These are phyloP conservation scores for Pseudorhombus dupliciocellatus DNA, from an alignment of 2,113 vertebrate species.

Conservation along the genomic window DNA sequence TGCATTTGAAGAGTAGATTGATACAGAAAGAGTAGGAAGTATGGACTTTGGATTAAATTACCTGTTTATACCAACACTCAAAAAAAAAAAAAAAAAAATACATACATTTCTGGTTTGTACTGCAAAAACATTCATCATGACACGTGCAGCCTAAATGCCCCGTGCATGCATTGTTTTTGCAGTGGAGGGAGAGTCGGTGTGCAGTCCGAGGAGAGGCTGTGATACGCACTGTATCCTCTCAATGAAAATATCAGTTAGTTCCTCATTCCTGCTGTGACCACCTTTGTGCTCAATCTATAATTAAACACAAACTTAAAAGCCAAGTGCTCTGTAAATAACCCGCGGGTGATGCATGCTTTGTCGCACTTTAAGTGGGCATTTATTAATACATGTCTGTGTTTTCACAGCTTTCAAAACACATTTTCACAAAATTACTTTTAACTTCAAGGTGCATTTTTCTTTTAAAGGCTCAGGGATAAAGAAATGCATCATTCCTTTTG, in stretches of 20 bases:
- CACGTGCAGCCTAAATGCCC: no score
- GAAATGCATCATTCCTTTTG: constrained; percentile 50
- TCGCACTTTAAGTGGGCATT: constrained; percentile 66
- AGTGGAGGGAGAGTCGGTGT: constrained; percentile 1
- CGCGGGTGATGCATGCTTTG: constrained; percentile 59
- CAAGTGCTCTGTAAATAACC: constrained; percentile 67
- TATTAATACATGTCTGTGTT: constrained; percentile 67
- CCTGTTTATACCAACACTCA: no score
- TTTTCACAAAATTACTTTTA: constrained; percentile 52
- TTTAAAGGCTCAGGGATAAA: constrained; percentile 55
- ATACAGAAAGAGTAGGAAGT: no score
- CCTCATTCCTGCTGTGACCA: constrained; percentile 30
- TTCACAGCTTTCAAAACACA: constrained; percentile 60
- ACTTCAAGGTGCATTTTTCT: constrained; percentile 56
- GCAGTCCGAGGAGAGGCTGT: not conserved
- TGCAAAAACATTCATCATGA: no score
- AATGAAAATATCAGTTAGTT: constrained; percentile 18
- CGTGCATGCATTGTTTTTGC: not conserved
- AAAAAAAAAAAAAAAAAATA: no score
- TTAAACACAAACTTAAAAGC: constrained; percentile 71
- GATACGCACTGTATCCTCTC: not conserved
- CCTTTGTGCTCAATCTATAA: constrained; percentile 66
- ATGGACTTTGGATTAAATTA: no score
- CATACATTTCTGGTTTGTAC: no score
- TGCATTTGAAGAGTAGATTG: no score